A percentile compares a stretch with the other conserved stretches of the same genome.
Conservation (phyloP, 2,888 invertebrate genomes). For the Protula sp. region DNA sequence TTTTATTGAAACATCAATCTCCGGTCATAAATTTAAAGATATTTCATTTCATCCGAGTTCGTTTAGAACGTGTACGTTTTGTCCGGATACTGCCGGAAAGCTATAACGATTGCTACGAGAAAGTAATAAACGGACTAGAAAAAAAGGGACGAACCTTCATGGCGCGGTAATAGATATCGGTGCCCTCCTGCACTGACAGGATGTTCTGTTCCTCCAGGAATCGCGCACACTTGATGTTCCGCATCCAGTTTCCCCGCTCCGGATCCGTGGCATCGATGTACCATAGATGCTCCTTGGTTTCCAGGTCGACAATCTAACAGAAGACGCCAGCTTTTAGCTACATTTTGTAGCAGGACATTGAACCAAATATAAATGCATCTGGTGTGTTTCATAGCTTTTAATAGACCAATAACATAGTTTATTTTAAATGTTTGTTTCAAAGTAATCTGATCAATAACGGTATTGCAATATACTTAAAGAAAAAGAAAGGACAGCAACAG, state of each 20-base stretch:
- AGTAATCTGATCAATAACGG: too few species aligned
- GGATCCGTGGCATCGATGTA: slow-evolving; percentile 43
- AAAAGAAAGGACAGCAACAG: too few species aligned
- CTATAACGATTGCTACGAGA: too few species aligned
- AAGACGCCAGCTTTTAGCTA: not conserved
- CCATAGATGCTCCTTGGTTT: slow-evolving; percentile 37
- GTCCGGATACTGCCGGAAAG: too few species aligned
- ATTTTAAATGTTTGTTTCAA: slow-evolving; percentile 2
- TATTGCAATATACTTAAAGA: too few species aligned
- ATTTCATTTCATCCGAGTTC: too few species aligned
- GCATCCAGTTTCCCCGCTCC: slow-evolving; percentile 45
- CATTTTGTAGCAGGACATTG: too few species aligned
- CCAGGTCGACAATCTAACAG: slow-evolving; percentile 40
- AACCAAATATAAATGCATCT: not conserved
- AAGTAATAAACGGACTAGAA: too few species aligned
- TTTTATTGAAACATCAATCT: too few species aligned
- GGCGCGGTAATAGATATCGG: slow-evolving; percentile 43
- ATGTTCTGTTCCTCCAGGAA: slow-evolving; percentile 50
- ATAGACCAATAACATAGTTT: not conserved
- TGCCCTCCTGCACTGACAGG: slow-evolving; percentile 44
- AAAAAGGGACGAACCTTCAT: slow-evolving; percentile 48
- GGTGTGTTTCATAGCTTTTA: not conserved
- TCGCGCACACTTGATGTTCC: slow-evolving; percentile 47
- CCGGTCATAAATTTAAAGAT: too few species aligned
- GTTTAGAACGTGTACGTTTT: too few species aligned